These are phyloP conservation scores for Leptestheria dahalacensis DNA, from an alignment of 1,140 invertebrate genomes.

Conservation along the genomic window DNA sequence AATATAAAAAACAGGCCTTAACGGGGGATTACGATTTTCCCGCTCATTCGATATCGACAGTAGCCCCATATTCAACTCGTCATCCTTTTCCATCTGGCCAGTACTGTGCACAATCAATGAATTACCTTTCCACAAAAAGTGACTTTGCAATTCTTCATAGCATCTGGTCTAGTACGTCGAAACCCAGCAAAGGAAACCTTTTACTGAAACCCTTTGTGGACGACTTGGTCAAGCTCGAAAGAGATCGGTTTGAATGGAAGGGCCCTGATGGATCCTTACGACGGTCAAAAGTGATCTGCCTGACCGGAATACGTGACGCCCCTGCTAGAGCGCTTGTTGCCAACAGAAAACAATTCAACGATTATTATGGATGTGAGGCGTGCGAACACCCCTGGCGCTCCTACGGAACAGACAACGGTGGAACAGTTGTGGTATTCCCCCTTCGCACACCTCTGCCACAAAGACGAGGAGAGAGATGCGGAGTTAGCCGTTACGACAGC, in stretches of 20 bases:
- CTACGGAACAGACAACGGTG: no score
- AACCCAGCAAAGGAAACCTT: not conserved
- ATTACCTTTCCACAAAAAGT: slow-evolving; percentile 19
- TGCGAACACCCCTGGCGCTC: no score
- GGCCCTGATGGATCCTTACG: not conserved
- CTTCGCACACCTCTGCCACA: no score
- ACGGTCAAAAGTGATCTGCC: not conserved
- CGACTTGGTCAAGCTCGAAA: not conserved
- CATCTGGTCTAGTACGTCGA: not conserved
- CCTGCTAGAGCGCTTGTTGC: no score
- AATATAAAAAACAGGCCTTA: not conserved
- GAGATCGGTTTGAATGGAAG: slow-evolving; percentile 1
- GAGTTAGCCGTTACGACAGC: no score
- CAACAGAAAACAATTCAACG: no score
- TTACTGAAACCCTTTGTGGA: slow-evolving; percentile 9
- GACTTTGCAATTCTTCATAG: slow-evolving; percentile 4
- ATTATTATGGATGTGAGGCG: no score
- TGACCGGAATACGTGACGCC: not conserved
- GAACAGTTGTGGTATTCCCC: no score
- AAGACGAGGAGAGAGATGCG: no score
- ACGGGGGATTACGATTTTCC: not conserved
- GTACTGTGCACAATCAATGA: slow-evolving; percentile 25
- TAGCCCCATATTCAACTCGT: slow-evolving; percentile 26
- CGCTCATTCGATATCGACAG: slow-evolving; percentile 18
- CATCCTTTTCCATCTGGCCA: slow-evolving; percentile 25